Conservation (phyloP, 2,113 vertebrate species). For the Anhinga rufa region DNA sequence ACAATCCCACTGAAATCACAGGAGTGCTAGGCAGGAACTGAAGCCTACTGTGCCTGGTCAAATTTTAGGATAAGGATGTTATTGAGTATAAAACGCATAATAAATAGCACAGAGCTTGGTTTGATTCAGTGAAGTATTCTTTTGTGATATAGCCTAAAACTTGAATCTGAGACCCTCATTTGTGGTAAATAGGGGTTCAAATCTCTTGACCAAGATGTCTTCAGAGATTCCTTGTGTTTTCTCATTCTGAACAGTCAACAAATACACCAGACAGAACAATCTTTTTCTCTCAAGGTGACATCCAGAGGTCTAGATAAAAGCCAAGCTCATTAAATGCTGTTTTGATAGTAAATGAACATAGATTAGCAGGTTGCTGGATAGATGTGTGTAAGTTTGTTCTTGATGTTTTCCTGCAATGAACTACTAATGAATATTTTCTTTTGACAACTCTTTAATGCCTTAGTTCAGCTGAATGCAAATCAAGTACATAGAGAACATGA, state of each 20-base stretch:
- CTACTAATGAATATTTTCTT: slow-evolving; percentile 1
- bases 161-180: background rate
- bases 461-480: background rate
- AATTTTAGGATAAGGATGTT: background rate
- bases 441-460: background rate
- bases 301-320: background rate
- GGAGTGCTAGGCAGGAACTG: background rate
- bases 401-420: background rate
- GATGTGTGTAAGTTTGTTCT: background rate
- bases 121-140: background rate
- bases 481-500: background rate
- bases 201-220: background rate
- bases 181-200: background rate
- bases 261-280: background rate
- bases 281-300: background rate
- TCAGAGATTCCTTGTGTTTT: background rate
- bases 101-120: background rate
- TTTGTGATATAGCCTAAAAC: background rate
- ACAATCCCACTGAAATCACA: background rate
- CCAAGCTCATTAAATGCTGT: background rate
- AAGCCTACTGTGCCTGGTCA: background rate
- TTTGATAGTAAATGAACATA: slow-evolving; percentile 17
- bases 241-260: background rate
- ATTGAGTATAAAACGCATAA: background rate
- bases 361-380: background rate